Conservation (phyloP, 2,113 vertebrate species). For the Ivindomyrus marchei region DNA sequence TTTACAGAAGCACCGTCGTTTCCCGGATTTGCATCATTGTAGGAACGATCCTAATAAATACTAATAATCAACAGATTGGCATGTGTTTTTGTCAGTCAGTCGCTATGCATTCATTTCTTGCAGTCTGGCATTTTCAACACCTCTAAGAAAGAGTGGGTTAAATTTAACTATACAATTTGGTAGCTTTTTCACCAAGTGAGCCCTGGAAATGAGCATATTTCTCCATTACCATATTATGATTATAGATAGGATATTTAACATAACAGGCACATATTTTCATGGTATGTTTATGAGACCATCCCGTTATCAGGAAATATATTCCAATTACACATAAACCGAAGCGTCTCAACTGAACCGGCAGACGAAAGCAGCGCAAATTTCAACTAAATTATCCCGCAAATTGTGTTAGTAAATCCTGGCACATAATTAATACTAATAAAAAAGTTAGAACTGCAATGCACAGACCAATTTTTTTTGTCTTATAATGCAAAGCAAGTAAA, state of each 20-base stretch:
- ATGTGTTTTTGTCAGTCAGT: not conserved
- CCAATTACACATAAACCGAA: not conserved
- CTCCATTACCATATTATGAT: not conserved
- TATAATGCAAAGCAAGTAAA: not conserved
- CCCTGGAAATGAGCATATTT: not conserved
- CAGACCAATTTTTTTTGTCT: not conserved
- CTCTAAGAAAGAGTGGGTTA: not conserved
- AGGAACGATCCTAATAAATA: not conserved
- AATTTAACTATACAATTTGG: not conserved
- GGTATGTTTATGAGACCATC: not conserved
- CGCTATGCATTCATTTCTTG: not conserved
- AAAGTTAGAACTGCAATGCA: not conserved
- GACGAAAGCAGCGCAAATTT: not conserved
- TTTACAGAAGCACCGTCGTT: not conserved
- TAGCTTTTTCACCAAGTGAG: not conserved
- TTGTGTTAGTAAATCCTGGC: too few relatives aligned
- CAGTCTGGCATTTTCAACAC: not conserved
- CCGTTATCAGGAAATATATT: not conserved
- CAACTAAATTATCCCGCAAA: not conserved
- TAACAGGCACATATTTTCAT: not conserved
- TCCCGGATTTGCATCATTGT: not conserved
- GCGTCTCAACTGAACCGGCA: not conserved
- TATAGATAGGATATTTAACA: not conserved
- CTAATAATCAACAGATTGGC: not conserved
- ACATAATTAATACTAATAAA: not conserved